Percentiles rank a stretch among this genome's conserved stretches.
These are phyloP conservation scores for Cerceris rybyensis DNA, from an alignment of 2,888 invertebrate genomes.

Conservation along the genomic window DNA sequence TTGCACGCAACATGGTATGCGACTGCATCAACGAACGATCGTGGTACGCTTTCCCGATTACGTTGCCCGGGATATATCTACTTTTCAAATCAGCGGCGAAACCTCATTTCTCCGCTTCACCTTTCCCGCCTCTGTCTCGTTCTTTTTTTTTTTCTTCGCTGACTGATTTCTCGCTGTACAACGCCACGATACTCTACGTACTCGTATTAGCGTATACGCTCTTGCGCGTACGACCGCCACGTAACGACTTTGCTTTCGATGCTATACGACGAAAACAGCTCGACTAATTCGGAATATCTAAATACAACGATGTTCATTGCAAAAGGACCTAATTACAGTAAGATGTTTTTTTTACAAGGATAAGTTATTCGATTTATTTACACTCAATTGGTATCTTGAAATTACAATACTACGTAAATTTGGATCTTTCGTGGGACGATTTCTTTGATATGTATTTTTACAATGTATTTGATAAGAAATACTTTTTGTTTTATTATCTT, in stretches of 20 bases:
- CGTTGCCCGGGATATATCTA: conserved; percentile 50
- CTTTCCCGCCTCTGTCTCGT: conserved; percentile 49
- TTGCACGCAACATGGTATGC: conserved; percentile 45
- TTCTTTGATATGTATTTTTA: too few relatives aligned
- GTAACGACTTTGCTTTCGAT: conserved; percentile 53
- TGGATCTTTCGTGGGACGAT: too few relatives aligned
- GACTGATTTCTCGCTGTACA: conserved; percentile 45
- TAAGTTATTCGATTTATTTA: too few relatives aligned
- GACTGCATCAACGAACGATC: conserved; percentile 29
- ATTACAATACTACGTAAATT: too few relatives aligned
- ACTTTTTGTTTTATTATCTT: neutral
- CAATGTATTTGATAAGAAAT: neutral
- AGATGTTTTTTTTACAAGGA: neutral
- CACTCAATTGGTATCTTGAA: too few relatives aligned
- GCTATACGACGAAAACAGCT: conserved; percentile 30
- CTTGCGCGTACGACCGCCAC: conserved; percentile 57
- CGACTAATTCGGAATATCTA: conserved; percentile 23
- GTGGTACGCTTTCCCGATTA: conserved; percentile 56
- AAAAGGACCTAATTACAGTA: neutral
- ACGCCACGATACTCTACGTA: conserved; percentile 15
- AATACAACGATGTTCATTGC: conserved; percentile 18
- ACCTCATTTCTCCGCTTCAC: conserved; percentile 50
- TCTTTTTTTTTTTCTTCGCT: conserved; percentile 33
- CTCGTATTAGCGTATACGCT: conserved; percentile 39
- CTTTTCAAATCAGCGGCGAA: conserved; percentile 60